A percentile compares a stretch with the other conserved stretches of the same genome.
Evolutionary conservation across 2,797 vertebrate genomes (phyloP).

Genomic region (Hippocampus kuda): DNA sequence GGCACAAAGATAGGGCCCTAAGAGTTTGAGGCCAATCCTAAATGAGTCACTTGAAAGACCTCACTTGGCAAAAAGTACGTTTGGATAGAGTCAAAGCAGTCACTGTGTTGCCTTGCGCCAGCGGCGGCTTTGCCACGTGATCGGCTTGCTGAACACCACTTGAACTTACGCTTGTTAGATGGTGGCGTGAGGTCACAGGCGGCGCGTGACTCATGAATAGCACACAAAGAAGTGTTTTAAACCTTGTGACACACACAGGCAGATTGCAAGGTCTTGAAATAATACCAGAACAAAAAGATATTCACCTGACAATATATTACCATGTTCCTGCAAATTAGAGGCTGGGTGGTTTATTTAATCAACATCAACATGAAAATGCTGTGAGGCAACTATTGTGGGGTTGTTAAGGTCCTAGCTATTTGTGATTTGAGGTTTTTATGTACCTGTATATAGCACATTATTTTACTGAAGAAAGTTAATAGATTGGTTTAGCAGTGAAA

Average conservation of each 20-base stretch:
- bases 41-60: background rate
- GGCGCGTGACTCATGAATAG: background rate
- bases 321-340: background rate
- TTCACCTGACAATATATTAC: background rate
- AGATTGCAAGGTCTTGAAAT: background rate
- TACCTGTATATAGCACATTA: no score
- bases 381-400: background rate
- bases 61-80: background rate
- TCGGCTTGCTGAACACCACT: constrained; percentile 11
- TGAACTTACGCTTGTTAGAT: constrained; percentile 12
- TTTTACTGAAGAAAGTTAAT: no score
- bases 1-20: background rate
- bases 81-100: constrained; percentile 2
- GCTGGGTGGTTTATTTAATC: background rate
- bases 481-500: no score
- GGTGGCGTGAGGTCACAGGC: background rate
- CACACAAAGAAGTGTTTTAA: constrained; percentile 4
- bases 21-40: background rate
- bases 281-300: background rate
- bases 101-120: constrained; percentile 16
- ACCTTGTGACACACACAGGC: background rate
- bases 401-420: background rate
- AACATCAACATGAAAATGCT: background rate
- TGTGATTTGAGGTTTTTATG: no score
- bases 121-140: constrained; percentile 25